Evolutionary conservation across 2,797 vertebrate genomes (phyloP).

Genomic region (Melanotaenia nigrans): DNA sequence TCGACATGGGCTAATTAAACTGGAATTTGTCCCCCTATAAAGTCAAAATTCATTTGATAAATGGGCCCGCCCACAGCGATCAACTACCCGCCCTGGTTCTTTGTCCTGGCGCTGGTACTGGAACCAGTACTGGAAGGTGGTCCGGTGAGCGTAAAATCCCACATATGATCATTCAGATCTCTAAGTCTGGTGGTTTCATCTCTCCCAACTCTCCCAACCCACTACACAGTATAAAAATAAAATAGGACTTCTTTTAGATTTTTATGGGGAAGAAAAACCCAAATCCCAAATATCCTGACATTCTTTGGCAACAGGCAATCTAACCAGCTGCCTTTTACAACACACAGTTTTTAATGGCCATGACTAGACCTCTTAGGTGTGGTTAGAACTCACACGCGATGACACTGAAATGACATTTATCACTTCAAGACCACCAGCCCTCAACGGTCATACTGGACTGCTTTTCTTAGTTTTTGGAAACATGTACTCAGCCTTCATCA

Average conservation of each 20-base stretch:
- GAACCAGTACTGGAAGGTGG: too few relatives aligned
- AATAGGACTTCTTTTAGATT: constrained; percentile 70
- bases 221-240: constrained; percentile 63
- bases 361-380: constrained; percentile 54
- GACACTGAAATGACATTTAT: constrained; percentile 1
- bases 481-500: not conserved
- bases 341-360: constrained; percentile 44
- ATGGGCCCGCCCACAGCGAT: too few relatives aligned
- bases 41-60: too few relatives aligned
- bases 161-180: not conserved
- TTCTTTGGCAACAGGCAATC: constrained; percentile 61
- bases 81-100: too few relatives aligned
- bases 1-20: too few relatives aligned
- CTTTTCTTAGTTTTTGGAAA: not conserved
- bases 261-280: constrained; percentile 69
- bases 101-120: too few relatives aligned
- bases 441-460: not conserved
- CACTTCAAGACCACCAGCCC: constrained; percentile 1
- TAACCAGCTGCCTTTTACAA: constrained; percentile 60
- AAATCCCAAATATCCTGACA: constrained; percentile 60
- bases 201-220: constrained; percentile 48
- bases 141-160: too few relatives aligned
- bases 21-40: too few relatives aligned
- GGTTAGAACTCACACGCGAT: constrained; percentile 67
- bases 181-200: not conserved